Percentiles rank a stretch among this genome's conserved stretches.
phyloP scores from a whole-genome alignment of 2,888 invertebrate genomes.

The Blera fallax region DNA sequence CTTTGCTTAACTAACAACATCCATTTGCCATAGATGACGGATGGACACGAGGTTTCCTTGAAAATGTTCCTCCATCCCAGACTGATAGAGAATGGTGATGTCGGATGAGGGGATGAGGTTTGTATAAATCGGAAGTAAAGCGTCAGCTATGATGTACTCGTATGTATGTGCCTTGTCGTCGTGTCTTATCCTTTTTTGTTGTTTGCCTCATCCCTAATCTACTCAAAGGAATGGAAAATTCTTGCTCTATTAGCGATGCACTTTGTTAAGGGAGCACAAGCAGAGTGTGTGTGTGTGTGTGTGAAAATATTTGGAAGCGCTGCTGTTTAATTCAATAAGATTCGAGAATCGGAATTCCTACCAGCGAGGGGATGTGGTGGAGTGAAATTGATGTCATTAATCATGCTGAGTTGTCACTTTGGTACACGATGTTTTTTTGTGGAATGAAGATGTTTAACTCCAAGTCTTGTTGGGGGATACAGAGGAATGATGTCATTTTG shows the following conservation, averaged over 20 bases:
- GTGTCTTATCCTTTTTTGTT: constrained; percentile 34
- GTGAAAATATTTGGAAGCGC: constrained; percentile 37
- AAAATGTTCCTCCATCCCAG: neutral
- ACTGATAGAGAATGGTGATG: neutral
- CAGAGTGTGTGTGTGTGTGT: too few relatives aligned
- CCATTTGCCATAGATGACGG: constrained; percentile 68
- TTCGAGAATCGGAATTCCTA: constrained; percentile 48
- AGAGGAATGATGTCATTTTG: constrained; percentile 52
- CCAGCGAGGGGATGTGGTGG: constrained; percentile 6
- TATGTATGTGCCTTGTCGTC: constrained; percentile 56
- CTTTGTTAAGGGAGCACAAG: constrained; percentile 36
- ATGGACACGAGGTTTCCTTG: constrained; percentile 57
- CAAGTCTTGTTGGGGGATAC: neutral
- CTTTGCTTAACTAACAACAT: constrained; percentile 57
- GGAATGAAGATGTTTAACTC: constrained; percentile 41
- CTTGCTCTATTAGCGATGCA: constrained; percentile 64
- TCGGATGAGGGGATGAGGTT: neutral
- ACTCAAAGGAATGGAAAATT: constrained; percentile 23
- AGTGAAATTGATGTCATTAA: constrained; percentile 64
- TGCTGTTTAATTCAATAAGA: constrained; percentile 69
- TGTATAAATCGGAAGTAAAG: neutral
- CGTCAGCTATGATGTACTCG: constrained; percentile 51
- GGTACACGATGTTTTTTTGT: constrained; percentile 28
- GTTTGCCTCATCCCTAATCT: constrained; percentile 26
- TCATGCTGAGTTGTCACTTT: constrained; percentile 64